Evolutionary conservation across 2,797 vertebrate species (phyloP).

Genomic region (Orientallactaga sibirica): DNA sequence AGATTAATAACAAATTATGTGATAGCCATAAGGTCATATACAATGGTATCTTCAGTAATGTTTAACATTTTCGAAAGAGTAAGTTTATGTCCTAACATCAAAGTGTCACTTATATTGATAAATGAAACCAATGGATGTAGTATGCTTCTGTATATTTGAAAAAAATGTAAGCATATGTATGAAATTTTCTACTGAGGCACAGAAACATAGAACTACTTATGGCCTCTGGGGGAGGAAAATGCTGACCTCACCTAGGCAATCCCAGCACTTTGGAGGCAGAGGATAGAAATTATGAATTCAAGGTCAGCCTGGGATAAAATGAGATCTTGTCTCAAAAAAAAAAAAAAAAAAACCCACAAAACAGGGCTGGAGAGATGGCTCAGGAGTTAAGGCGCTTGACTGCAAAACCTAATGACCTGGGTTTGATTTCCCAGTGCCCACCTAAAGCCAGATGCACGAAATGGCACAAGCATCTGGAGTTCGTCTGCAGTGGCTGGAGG

Average conservation of each 20-base stretch:
- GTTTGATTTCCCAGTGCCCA: not conserved
- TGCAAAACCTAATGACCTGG: not conserved
- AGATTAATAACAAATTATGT: conserved; percentile 10
- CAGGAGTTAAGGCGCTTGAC: not conserved
- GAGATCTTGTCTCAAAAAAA: too few relatives aligned
- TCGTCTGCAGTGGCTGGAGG: too few relatives aligned
- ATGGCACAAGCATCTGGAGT: too few relatives aligned
- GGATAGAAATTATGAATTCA: too few relatives aligned
- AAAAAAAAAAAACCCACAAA: not conserved
- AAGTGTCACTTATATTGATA: not conserved
- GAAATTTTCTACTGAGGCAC: conserved; percentile 35
- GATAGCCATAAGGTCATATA: not conserved
- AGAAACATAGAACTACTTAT: conserved; percentile 10
- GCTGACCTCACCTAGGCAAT: not conserved
- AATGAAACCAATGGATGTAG: not conserved
- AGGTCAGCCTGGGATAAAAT: too few relatives aligned
- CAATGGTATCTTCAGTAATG: not conserved
- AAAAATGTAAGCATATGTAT: not conserved
- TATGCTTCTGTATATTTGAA: not conserved
- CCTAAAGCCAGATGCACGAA: not conserved
- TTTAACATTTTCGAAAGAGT: conserved; percentile 41
- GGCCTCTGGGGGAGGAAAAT: not conserved
- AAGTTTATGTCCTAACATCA: not conserved
- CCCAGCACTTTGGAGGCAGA: too few relatives aligned
- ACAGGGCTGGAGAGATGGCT: not conserved